A percentile compares a stretch with the other conserved stretches of the same genome.
Evolutionary conservation across 2,797 vertebrate species (phyloP).

Genomic region (Danio tinwini): DNA sequence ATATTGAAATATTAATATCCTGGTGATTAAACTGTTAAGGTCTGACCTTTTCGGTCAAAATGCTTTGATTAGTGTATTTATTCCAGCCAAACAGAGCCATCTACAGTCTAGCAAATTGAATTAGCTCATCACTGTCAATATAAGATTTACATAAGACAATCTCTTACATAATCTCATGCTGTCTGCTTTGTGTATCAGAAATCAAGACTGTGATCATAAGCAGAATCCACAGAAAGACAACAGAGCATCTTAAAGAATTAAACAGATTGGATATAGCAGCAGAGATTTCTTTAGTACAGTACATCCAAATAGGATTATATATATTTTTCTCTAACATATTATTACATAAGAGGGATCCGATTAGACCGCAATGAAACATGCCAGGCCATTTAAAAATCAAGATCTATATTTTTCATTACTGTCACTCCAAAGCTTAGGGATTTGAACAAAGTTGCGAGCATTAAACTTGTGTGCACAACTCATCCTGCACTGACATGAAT

Average conservation of each 20-base stretch:
- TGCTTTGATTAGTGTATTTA: neutral
- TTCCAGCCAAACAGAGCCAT: slow-evolving; percentile 27
- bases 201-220: neutral
- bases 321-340: neutral
- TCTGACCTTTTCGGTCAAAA: neutral
- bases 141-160: slow-evolving; percentile 2
- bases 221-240: slow-evolving; percentile 9
- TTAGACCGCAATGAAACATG: neutral
- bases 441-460: neutral
- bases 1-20: slow-evolving; percentile 6
- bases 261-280: slow-evolving; percentile 16
- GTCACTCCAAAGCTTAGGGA: neutral
- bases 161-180: slow-evolving; percentile 7
- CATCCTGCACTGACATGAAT: neutral
- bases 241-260: neutral
- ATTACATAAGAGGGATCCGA: neutral
- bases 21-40: slow-evolving; percentile 6
- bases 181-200: neutral
- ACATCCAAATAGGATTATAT: slow-evolving; percentile 2
- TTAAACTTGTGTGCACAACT: neutral
- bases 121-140: neutral
- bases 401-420: neutral
- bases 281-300: neutral
- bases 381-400: neutral
- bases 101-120: slow-evolving; percentile 29